A percentile compares a stretch with the other conserved stretches of the same genome.
Conservation (phyloP, 2,888 invertebrate genomes). For the Sipha maydis region DNA sequence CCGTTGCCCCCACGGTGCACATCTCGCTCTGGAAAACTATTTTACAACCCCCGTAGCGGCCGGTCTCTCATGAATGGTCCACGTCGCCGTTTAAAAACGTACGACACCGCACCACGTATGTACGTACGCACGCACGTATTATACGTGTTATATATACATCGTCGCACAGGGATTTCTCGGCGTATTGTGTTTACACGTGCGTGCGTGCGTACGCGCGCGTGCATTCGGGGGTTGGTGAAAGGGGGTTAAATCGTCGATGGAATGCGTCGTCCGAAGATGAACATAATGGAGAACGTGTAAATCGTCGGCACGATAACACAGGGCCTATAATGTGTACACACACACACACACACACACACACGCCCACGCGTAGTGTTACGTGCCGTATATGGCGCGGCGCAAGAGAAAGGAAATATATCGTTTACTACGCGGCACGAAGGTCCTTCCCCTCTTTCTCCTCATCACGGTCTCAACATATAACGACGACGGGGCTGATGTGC, state of each 20-base stretch:
- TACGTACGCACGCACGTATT: not conserved
- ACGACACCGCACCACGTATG: not conserved
- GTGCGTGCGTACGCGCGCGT: not conserved
- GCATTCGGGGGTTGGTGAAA: not conserved
- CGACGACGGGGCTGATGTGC: not conserved
- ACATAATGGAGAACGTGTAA: conserved; percentile 49
- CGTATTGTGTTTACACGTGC: not conserved
- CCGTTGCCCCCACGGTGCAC: not conserved
- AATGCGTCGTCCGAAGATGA: conserved; percentile 39
- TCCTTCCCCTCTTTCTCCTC: not conserved
- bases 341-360: not conserved
- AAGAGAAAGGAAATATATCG: conserved; percentile 32
- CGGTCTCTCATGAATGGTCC: conserved; percentile 28
- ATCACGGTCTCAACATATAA: not conserved
- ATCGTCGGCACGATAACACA: conserved; percentile 52
- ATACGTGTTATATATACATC: not conserved
- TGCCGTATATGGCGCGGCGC: not conserved
- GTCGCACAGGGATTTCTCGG: conserved; percentile 8
- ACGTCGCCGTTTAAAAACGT: conserved; percentile 14
- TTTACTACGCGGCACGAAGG: conserved; percentile 8
- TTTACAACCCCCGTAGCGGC: conserved; percentile 19
- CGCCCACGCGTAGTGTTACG: not conserved
- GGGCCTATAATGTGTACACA: not conserved
- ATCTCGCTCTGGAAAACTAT: conserved; percentile 7
- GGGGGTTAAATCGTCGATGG: conserved; percentile 17